These are phyloP conservation scores for Agrilus planipennis DNA, from an alignment of 1,140 invertebrate species.

Conservation along the genomic window DNA sequence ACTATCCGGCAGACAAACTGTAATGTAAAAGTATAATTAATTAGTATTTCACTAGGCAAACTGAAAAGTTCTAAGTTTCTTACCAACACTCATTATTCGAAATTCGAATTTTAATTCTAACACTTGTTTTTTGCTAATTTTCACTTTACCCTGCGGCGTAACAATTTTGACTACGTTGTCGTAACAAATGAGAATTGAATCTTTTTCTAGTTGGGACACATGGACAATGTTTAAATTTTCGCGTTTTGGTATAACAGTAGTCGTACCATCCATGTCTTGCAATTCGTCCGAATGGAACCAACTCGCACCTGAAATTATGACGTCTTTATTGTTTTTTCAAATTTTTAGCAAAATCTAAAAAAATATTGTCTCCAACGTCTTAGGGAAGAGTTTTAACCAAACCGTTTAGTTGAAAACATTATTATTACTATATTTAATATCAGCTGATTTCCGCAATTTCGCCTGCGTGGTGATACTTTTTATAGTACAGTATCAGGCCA, in stretches of 20 bases:
- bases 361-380: constrained; percentile 30
- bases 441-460: no score
- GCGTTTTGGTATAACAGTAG: constrained; percentile 72
- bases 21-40: constrained; percentile 22
- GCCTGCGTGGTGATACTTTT: no score
- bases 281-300: constrained; percentile 87
- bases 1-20: constrained; percentile 92
- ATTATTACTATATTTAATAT: no score
- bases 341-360: constrained; percentile 2
- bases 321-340: not conserved
- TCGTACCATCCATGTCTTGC: constrained; percentile 66
- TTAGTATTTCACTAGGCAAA: not conserved
- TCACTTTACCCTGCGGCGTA: constrained; percentile 73
- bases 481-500: no score
- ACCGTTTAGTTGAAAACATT: no score
- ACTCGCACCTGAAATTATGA: constrained; percentile 49
- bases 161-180: constrained; percentile 81
- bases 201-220: constrained; percentile 86
- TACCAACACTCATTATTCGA: constrained; percentile 86
- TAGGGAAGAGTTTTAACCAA: no score
- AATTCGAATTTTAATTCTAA: constrained; percentile 88
- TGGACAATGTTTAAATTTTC: constrained; percentile 69
- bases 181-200: constrained; percentile 65
- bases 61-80: no score
- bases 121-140: constrained; percentile 69